Base-by-base conservation (phyloP, 1,140 invertebrate species). In the Drosophila parvula region DNA sequence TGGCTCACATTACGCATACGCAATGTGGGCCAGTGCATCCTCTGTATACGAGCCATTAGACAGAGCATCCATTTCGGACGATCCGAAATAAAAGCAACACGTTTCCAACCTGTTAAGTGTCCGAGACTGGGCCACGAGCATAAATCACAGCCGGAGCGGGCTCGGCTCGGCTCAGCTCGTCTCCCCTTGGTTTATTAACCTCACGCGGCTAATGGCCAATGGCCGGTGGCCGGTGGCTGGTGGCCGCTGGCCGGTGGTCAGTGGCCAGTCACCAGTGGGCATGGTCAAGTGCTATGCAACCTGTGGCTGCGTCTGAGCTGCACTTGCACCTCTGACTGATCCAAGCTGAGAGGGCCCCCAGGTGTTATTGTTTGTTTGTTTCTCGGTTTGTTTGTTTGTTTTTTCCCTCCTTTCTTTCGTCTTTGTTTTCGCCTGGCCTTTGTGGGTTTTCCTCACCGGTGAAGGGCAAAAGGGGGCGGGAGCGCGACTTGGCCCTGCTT, bases 41-140 rank as follows among this genome's bases (percentile, higher is more conserved):
- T 51, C 30, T 36, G 60, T 16, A 43, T 34, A 7, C 27, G 45
- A 22, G 48, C 28, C 53, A 57, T 41, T 44, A 30, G 61, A 56
- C 59, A 32, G 50, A 61, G 57, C 48, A 63, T 56, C 55, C 45
- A 55, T 63, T 75, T 69, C 75, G 28, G 45, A 27, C 16, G 50
- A 50, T 16, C 38, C 59, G 34, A 62, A 76, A 76, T 61, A 74
- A 84, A 84, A 76, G 44, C 79, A 73, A 79, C 65, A 79, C 65
- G 75, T 51, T 85, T 65, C 62, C 74, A 48, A 83, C 75, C 83
- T 88, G 83, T 88, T 83, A 83, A 81, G 71, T 86, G 76, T 88
- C 83, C 64, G 61, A 83, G 75, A 70, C 62, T 86, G 65, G 70
- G 83, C 79, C 79, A 85, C 59, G 79, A 79, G 58, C 83, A 85